These are phyloP conservation scores for Betta splendens DNA, from an alignment of 2,797 vertebrate genomes.

Conservation along the genomic window DNA sequence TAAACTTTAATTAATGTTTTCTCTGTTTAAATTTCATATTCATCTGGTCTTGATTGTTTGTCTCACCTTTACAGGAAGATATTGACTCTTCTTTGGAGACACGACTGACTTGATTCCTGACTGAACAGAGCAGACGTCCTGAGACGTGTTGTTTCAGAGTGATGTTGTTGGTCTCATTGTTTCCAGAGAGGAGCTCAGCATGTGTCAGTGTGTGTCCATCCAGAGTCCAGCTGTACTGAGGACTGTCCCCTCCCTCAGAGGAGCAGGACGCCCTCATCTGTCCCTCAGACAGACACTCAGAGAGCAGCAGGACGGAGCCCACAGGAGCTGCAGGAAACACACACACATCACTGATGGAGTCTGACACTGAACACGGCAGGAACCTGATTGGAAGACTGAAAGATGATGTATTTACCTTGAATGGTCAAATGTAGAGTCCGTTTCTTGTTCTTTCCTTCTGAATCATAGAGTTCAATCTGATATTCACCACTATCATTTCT, in stretches of 20 bases:
- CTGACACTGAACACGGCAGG: background rate
- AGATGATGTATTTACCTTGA: conserved; percentile 49
- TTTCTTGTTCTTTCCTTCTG: rapidly evolving
- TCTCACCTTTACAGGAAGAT: conserved; percentile 55
- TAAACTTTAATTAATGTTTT: no score
- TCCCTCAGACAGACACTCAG: conserved; percentile 61
- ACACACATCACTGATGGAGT: background rate
- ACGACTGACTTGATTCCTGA: conserved; percentile 31
- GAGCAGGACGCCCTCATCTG: conserved; percentile 48
- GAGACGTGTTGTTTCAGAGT: conserved; percentile 41
- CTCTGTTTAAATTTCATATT: no score
- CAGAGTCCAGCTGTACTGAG: conserved; percentile 64
- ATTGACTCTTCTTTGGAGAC: rapidly evolving
- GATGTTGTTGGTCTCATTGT: background rate
- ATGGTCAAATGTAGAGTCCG: conserved; percentile 20
- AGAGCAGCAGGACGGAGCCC: conserved; percentile 36
- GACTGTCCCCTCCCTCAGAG: conserved; percentile 38
- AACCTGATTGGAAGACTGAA: background rate
- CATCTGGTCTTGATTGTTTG: no score
- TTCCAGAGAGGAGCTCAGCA: background rate
- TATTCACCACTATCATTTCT: conserved; percentile 36
- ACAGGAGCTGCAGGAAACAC: conserved; percentile 59
- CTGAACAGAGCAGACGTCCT: conserved; percentile 53
- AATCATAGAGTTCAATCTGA: rapidly evolving
- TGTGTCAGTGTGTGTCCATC: conserved; percentile 45